Percentiles rank a stretch among this genome's conserved stretches.
These are phyloP conservation scores for Oreohelix idahoensis DNA, from an alignment of 1,140 invertebrate genomes.

Conservation along the genomic window DNA sequence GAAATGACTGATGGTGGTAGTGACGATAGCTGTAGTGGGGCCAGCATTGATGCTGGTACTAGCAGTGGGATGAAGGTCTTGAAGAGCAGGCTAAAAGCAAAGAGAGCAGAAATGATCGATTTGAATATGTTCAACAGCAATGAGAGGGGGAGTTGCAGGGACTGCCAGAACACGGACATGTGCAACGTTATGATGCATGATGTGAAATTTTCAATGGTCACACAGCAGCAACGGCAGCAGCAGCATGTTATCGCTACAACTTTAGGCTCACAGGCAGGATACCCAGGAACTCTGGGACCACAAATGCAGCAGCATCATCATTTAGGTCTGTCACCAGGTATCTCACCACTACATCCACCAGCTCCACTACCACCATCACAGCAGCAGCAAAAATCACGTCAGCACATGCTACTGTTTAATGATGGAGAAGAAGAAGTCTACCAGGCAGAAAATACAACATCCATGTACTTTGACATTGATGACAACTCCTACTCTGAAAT, in stretches of 20 bases:
- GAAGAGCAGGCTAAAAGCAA: conserved; percentile 42
- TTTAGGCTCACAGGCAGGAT: not conserved
- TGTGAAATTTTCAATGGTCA: conserved; percentile 61
- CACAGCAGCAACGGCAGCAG: conserved; percentile 57
- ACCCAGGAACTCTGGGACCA: not conserved
- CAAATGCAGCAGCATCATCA: conserved; percentile 28
- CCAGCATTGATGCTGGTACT: conserved; percentile 24
- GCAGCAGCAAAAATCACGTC: conserved; percentile 51
- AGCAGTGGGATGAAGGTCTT: conserved; percentile 28
- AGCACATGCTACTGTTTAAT: conserved; percentile 64
- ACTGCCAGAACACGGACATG: conserved; percentile 71
- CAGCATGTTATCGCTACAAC: conserved; percentile 4
- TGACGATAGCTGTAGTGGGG: conserved; percentile 9
- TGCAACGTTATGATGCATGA: conserved; percentile 70
- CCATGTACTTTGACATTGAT: conserved; percentile 78
- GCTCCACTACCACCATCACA: conserved; percentile 21
- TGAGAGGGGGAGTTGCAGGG: conserved; percentile 69
- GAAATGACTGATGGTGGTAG: not conserved
- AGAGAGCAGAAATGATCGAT: conserved; percentile 48
- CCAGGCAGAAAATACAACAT: conserved; percentile 78
- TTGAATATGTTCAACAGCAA: conserved; percentile 70
- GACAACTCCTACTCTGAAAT: conserved; percentile 79
- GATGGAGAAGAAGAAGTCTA: conserved; percentile 75
- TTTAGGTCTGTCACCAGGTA: not conserved
- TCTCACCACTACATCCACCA: conserved; percentile 34